Evolutionary conservation across 2,797 vertebrate genomes (phyloP).

Genomic region (Rhinophrynus dorsalis): DNA sequence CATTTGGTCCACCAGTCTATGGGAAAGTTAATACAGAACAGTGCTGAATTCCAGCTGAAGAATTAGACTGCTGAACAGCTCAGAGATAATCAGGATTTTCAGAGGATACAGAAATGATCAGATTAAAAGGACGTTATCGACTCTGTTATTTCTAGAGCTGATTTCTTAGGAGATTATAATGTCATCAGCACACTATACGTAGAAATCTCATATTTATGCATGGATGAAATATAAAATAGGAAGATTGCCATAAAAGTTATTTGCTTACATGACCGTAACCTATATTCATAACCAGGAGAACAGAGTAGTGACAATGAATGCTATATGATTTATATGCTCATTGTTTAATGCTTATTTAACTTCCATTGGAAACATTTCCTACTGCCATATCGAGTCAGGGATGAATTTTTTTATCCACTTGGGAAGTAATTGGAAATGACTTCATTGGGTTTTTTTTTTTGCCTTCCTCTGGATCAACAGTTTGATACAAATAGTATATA

Average conservation of each 20-base stretch:
- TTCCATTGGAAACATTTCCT: no score
- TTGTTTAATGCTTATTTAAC: background rate
- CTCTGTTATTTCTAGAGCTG: conserved; percentile 46
- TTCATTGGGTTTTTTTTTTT: no score
- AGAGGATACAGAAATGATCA: conserved; percentile 48
- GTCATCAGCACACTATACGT: conserved; percentile 40
- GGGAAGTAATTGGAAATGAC: no score
- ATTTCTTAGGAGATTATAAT: conserved; percentile 48
- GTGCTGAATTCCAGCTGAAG: conserved; percentile 22
- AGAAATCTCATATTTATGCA: conserved; percentile 26
- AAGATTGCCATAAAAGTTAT: background rate
- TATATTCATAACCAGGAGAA: background rate
- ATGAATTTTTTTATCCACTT: no score
- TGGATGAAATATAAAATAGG: background rate
- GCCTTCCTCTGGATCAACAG: no score
- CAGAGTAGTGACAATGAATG: no score
- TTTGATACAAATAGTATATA: no score
- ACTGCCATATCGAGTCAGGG: no score
- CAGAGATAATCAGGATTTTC: conserved; percentile 49
- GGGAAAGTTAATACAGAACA: conserved; percentile 40
- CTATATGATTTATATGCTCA: background rate
- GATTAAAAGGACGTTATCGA: conserved; percentile 46
- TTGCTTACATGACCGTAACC: background rate
- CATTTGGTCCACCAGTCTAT: background rate
- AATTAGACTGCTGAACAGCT: conserved; percentile 48